Base-by-base conservation (phyloP, 2,888 invertebrate genomes). In the Allophyes oxyacanthae region DNA sequence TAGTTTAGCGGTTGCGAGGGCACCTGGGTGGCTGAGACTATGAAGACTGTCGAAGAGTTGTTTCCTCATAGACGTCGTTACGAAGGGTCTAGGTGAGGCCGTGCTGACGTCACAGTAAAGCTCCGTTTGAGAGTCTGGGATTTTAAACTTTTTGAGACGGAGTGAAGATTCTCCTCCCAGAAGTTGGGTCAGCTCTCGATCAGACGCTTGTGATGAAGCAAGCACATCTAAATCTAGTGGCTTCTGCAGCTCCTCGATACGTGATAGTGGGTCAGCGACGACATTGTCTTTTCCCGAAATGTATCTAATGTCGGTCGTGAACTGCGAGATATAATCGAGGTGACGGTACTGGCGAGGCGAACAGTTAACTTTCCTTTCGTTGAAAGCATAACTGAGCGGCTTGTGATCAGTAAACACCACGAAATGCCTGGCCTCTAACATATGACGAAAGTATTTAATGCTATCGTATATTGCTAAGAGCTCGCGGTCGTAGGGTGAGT, bases 311-410 rank as follows among this genome's bases (percentile, higher is more conserved):
- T 75, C 73, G 0, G 66, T 72, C 0, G 72, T 72, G 15, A 75
- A 75, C 34, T 75, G 70, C 0, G 64, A 38, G 4, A 75, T 68
- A 25, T 37, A 72, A 28, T 75, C 76, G 0, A 75, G 45, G 46
- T 76, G 53, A 6, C 71, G 36, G 28, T 46, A 71, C 37, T 75
- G 77, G 0, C 75, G 37, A 2, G 75, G 78, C 8, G 78, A 73
- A 28, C 75, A 75, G 7, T 70, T 76, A 0, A 54, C 33, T 6
- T 64, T 64, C 5, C 59, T 79, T 42, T 81, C 67, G 1, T 57
- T 33, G 46, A 90, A 86, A 0, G 87, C 85, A 25, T 65, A 86
- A 0, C 64, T 59, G 10, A 88, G 42, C 13, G 71, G 69, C 13
- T 67, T 72, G 28, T 37, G 37, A 11, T 37, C 37, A 6, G 37